These are phyloP conservation scores for Tinea pellionella DNA, from an alignment of 2,888 invertebrate genomes.

Conservation along the genomic window DNA sequence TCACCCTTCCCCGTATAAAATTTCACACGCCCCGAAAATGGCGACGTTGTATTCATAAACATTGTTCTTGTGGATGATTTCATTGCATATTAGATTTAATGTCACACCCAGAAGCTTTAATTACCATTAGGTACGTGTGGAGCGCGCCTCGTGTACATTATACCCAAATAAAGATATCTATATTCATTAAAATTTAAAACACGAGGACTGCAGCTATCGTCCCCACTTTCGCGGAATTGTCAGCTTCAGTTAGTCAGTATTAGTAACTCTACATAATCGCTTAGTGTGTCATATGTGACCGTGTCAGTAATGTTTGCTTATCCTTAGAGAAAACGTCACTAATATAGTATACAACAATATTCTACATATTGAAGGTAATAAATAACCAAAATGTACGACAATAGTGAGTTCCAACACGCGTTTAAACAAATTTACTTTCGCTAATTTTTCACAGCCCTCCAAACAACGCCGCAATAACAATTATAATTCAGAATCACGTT, in stretches of 20 bases:
- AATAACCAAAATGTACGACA: neutral
- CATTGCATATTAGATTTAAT: slow-evolving; percentile 62
- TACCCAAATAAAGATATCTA: slow-evolving; percentile 61
- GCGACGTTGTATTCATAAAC: neutral
- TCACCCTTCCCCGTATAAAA: neutral
- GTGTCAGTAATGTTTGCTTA: too few species aligned
- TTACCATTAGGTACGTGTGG: slow-evolving; percentile 29
- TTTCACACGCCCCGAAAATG: neutral
- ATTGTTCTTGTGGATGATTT: slow-evolving; percentile 31
- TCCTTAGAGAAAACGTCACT: too few species aligned
- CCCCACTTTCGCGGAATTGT: neutral
- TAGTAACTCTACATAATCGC: too few species aligned
- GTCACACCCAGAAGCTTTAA: slow-evolving; percentile 54
- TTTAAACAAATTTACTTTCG: slow-evolving; percentile 11
- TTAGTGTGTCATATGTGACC: too few species aligned
- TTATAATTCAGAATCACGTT: slow-evolving; percentile 64
- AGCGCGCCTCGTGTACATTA: slow-evolving; percentile 34
- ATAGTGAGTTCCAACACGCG: neutral
- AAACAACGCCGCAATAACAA: slow-evolving; percentile 40
- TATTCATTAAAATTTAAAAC: slow-evolving; percentile 66
- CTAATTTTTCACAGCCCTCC: slow-evolving; percentile 15
- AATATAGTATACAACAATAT: too few species aligned
- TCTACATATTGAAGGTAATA: too few species aligned
- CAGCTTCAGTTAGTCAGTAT: too few species aligned
- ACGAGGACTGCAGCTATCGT: slow-evolving; percentile 31